Evolutionary conservation across 2,888 invertebrate species (phyloP), one percentile per base, ranked within the genome.

Genomic region (Stenodera caucasica): DNA sequence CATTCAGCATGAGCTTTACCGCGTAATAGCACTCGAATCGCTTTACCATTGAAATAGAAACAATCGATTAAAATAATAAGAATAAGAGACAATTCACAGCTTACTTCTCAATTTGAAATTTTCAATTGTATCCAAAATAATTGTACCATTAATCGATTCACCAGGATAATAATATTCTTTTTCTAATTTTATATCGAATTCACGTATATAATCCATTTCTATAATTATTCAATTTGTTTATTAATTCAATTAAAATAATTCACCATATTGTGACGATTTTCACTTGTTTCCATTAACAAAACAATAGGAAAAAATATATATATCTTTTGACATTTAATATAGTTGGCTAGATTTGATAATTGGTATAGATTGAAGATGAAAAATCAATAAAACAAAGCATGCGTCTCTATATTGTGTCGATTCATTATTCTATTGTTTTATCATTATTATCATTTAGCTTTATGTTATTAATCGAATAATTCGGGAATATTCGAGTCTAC

Each of bases 1-100:
- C 90, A 89, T 77, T 90, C 90, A 0, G 88, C 89, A 70, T 90
- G 90, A 1, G 88, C 90, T 78, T 89, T 89, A 1, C 91, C 90
- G 50, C 90, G 81, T 57, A 91, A 79, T 49, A 88, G 83, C n/a
- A 90, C 86, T 52, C 89, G 83, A 64, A 91, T 85, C 53, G 85
- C 87, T 87, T 14, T 37, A 37, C 37, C 37, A 14, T 14, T 15
- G 74, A 45, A 76, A 57, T 56, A 67, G 65, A 59, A 56, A 56
- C 53, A 59, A 29, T 15, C 29, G 14, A 11, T 49, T n/a, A 9
- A 12, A 56, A 40, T 29, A 57, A 55, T 30, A 45, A 18, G 12
- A n/a, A 29, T 4, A 15, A 51, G 37, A 49, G 33, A 11, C 49
- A 50, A 62, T 9, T 29, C 14, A 49, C 32, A 15, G 79, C 84